Conservation (phyloP, 2,113 vertebrate species). For the Seriola quinqueradiata region DNA sequence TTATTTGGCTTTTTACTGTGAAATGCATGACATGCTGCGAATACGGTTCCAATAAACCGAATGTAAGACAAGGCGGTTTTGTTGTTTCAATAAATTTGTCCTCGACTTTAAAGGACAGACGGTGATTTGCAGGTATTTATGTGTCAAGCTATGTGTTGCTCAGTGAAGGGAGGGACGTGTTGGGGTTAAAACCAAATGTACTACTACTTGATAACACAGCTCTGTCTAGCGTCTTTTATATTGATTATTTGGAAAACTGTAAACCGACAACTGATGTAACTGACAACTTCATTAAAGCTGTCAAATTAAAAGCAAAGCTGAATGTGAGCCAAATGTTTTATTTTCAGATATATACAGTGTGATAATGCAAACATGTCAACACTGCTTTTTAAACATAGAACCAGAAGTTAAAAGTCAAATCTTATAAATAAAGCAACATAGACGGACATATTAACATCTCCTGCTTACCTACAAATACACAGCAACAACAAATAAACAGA, state of each 20-base stretch:
- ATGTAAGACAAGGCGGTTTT: neutral
- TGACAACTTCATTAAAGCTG: neutral
- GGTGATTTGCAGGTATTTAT: neutral
- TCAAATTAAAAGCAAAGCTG: neutral
- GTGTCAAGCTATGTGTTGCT: neutral
- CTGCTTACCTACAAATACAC: too few relatives aligned
- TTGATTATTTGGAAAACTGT: neutral
- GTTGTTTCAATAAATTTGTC: constrained; percentile 13
- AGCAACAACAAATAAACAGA: neutral
- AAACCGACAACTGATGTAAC: neutral
- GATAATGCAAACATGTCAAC: neutral
- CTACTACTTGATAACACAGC: neutral
- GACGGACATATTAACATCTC: neutral
- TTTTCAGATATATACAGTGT: neutral
- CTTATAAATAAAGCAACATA: neutral
- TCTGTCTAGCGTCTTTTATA: too few relatives aligned
- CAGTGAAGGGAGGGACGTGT: neutral
- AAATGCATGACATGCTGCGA: constrained; percentile 3
- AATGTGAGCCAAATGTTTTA: neutral
- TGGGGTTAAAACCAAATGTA: neutral
- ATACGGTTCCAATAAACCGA: constrained; percentile 19
- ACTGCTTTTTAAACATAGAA: neutral
- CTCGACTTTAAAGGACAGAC: neutral
- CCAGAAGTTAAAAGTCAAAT: neutral
- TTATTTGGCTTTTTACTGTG: constrained; percentile 33